These are phyloP conservation scores for Siniperca obscura DNA, from an alignment of 2,797 vertebrate genomes.

Conservation along the genomic window DNA sequence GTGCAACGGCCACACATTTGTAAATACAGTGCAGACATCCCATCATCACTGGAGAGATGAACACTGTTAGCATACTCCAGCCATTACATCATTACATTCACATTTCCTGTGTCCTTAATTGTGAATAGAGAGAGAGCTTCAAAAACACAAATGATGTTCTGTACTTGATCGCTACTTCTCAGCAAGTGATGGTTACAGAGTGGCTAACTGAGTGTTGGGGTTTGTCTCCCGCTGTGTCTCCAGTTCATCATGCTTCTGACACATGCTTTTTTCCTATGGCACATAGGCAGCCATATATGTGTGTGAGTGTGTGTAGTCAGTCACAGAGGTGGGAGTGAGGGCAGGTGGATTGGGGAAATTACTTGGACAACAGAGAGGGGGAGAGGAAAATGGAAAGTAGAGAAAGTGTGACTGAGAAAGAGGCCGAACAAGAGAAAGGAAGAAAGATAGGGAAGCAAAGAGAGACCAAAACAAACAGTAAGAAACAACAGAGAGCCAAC, in stretches of 20 bases:
- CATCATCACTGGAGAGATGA: not conserved
- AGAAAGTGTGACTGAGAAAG: not conserved
- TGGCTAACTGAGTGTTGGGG: constrained; percentile 10
- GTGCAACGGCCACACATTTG: not conserved
- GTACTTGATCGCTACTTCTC: not conserved
- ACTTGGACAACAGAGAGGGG: not conserved
- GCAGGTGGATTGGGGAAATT: constrained; percentile 12
- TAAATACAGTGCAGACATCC: not conserved
- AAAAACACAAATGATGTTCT: not conserved
- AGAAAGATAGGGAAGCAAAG: not conserved
- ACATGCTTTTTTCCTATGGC: not conserved
- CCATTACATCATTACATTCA: constrained; percentile 23
- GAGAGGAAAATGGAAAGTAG: not conserved
- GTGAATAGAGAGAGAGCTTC: not conserved
- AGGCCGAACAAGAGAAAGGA: not conserved
- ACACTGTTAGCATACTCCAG: not conserved
- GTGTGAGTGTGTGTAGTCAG: not conserved
- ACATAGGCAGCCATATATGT: not conserved
- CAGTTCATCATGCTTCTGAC: not conserved
- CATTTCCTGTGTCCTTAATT: constrained; percentile 16
- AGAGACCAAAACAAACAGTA: not conserved
- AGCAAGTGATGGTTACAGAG: not conserved
- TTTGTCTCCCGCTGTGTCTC: constrained; percentile 10
- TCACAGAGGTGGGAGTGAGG: constrained; percentile 4
- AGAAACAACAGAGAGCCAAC: constrained; percentile 11